A percentile compares a stretch with the other conserved stretches of the same genome.
Evolutionary conservation across 2,797 vertebrate species (phyloP).

Genomic region (Epinephelus coioides): DNA sequence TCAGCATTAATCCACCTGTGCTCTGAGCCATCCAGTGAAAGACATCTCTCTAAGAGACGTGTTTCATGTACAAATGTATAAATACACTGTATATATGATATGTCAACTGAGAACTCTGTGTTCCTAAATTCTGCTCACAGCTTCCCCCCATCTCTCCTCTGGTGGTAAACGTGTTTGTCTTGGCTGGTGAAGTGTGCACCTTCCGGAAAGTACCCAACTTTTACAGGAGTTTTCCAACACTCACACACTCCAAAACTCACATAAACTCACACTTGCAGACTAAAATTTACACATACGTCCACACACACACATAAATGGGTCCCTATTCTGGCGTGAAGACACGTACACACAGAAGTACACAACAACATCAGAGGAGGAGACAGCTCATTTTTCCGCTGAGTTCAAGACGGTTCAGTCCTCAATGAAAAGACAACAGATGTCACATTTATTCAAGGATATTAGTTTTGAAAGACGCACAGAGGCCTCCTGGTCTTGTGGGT

Average conservation of each 20-base stretch:
- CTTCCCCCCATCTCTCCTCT: not conserved
- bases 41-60: not conserved
- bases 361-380: conserved; percentile 35
- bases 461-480: conserved; percentile 47
- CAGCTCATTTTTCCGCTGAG: conserved; percentile 46
- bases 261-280: conserved; percentile 40
- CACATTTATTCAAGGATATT: conserved; percentile 53
- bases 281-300: conserved; percentile 45
- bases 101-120: conserved; percentile 36
- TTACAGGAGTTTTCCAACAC: conserved; percentile 67
- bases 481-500: conserved; percentile 25
- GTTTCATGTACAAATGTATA: conserved; percentile 4
- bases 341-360: conserved; percentile 27
- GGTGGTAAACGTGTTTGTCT: conserved; percentile 64
- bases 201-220: conserved; percentile 64
- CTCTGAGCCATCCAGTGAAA: not conserved
- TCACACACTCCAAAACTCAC: conserved; percentile 24
- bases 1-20: not conserved
- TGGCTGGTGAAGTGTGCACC: conserved; percentile 51
- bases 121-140: not conserved
- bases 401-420: conserved; percentile 40
- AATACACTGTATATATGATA: conserved; percentile 15
- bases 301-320: conserved; percentile 25
- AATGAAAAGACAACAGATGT: conserved; percentile 57
- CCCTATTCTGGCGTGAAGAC: conserved; percentile 13